Conservation (phyloP, 2,888 invertebrate species). For the Leuctra nigra region DNA sequence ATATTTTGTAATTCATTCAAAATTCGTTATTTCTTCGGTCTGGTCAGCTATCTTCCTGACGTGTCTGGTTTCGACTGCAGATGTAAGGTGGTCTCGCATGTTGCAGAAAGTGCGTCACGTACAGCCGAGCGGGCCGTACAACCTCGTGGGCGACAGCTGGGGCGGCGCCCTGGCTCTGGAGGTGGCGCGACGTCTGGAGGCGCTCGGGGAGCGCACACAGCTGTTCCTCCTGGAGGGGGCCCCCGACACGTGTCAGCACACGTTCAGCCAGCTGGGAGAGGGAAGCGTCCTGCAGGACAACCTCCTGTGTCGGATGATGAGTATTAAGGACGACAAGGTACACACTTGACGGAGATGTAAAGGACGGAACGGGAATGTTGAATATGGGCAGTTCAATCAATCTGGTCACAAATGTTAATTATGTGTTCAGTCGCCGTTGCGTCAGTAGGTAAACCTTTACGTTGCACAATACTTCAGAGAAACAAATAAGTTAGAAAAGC, state of each 20-base stretch:
- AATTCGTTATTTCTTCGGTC: too few relatives aligned
- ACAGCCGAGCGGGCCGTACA: slow-evolving; percentile 16
- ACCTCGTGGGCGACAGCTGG: slow-evolving; percentile 17
- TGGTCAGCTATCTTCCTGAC: too few relatives aligned
- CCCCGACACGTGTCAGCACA: slow-evolving; percentile 5
- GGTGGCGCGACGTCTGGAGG: slow-evolving; percentile 5
- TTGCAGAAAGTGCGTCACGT: slow-evolving; percentile 2
- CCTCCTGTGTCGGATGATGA: slow-evolving; percentile 6
- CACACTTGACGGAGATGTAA: too few relatives aligned
- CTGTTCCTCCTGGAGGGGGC: slow-evolving; percentile 20
- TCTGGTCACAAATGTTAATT: too few relatives aligned
- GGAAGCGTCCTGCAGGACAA: slow-evolving; percentile 4
- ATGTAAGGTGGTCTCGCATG: background rate
- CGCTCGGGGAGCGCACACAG: background rate
- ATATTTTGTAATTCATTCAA: too few relatives aligned
- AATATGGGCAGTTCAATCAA: too few relatives aligned
- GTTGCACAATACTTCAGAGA: too few relatives aligned
- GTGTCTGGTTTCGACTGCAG: too few relatives aligned
- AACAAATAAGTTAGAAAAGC: too few relatives aligned
- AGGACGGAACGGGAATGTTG: too few relatives aligned
- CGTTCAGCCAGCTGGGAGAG: slow-evolving; percentile 12
- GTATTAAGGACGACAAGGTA: slow-evolving; percentile 7
- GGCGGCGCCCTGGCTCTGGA: slow-evolving; percentile 19
- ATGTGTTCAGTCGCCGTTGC: too few relatives aligned
- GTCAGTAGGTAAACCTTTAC: too few relatives aligned